These are phyloP conservation scores for Choristoneura fumiferana DNA, from an alignment of 1,140 invertebrate genomes.

Conservation along the genomic window DNA sequence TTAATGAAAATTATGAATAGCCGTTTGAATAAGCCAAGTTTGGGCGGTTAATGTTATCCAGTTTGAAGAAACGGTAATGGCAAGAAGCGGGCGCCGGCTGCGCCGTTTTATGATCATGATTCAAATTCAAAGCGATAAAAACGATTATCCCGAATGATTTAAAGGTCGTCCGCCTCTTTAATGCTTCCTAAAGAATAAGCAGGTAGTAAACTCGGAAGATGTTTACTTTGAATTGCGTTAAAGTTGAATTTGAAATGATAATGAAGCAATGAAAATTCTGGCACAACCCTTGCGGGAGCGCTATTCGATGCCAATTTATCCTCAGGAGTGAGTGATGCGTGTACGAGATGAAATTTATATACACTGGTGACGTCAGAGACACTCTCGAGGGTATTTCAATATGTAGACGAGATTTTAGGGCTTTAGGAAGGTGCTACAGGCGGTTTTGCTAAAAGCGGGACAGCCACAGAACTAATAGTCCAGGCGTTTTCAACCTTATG, in stretches of 20 bases:
- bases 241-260: not conserved
- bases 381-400: not conserved
- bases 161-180: not conserved
- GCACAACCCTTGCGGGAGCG: not conserved
- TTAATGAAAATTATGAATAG: not conserved
- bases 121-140: constrained; percentile 12
- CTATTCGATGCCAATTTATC: constrained; percentile 1
- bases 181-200: constrained; percentile 8
- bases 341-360: not conserved
- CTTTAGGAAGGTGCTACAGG: too few species aligned
- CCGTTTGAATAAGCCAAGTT: not conserved
- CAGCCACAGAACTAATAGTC: too few species aligned
- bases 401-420: too few species aligned
- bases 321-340: constrained; percentile 3
- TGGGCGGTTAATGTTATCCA: not conserved
- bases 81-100: not conserved
- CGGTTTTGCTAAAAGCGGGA: too few species aligned
- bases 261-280: not conserved
- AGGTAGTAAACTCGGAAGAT: not conserved
- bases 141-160: not conserved
- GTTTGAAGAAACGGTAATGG: not conserved
- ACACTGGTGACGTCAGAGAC: not conserved
- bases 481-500: too few species aligned
- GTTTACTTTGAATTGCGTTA: not conserved
- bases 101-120: constrained; percentile 8